Evolutionary conservation across 2,888 invertebrate species (phyloP).

Genomic region (Ptilodon capucinus): DNA sequence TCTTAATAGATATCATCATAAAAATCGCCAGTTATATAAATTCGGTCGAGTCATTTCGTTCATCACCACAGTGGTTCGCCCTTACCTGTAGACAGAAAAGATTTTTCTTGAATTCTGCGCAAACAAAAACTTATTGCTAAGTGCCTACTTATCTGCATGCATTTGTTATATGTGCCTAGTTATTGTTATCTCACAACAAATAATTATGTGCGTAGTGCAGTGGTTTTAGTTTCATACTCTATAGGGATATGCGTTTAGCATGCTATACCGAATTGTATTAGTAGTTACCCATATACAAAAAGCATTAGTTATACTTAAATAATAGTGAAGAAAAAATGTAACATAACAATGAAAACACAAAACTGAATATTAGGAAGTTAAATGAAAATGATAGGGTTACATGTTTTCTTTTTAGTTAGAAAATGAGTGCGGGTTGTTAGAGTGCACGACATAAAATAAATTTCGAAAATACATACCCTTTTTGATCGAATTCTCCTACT

Average conservation of each 20-base stretch:
- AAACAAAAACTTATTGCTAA: no score
- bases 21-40: conserved; percentile 19
- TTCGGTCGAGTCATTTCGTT: conserved; percentile 24
- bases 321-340: conserved; percentile 44
- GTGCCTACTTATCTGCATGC: conserved; percentile 26
- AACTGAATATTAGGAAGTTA: conserved; percentile 1
- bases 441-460: conserved; percentile 69
- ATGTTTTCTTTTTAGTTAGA: conserved; percentile 51
- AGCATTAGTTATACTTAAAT: conserved; percentile 57
- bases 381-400: conserved; percentile 12
- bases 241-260: conserved; percentile 52
- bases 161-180: conserved; percentile 29
- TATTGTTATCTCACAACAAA: conserved; percentile 81
- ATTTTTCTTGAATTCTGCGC: conserved; percentile 5
- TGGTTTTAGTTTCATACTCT: conserved; percentile 20
- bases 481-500: conserved; percentile 53
- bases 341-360: conserved; percentile 4
- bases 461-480: conserved; percentile 77
- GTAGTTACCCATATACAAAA: conserved; percentile 42
- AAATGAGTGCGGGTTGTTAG: conserved; percentile 72
- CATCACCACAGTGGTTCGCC: conserved; percentile 61
- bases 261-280: conserved; percentile 52
- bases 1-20: conserved; percentile 21
- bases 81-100: conserved; percentile 50
- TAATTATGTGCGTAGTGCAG: conserved; percentile 57